Evolutionary conservation across 1,140 invertebrate genomes (phyloP), one percentile per base, ranked within the genome.

Genomic region (Tetramorium simillimum): DNA sequence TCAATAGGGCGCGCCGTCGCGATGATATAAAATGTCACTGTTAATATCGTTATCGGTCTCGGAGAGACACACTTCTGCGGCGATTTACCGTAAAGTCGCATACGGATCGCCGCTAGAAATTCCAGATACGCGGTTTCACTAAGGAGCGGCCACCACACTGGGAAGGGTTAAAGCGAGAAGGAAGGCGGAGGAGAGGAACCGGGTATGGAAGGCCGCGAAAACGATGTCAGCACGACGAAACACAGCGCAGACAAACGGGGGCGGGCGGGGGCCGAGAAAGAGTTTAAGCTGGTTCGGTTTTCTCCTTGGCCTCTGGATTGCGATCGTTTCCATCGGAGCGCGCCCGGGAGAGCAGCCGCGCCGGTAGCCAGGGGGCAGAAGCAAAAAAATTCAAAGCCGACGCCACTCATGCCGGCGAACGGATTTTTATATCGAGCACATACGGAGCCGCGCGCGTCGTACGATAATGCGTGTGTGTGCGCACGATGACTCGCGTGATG

Each of bases 261-360:
- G 85, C 80, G 75, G 85, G 70, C 76, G 80, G 81, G 85, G 65
- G n/a, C 70, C 62, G 77, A 75, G 88, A 91, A 88, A 91, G 88
- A 91, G 89, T 91, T 85, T 89, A 86, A 91, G 88, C 86, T 80
- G 90, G 76, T 84, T 89, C 90, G 77, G 88, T 91, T 91, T 91
- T 91, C 90, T 91, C 90, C 89, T 88, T 84, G 86, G 82, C 40
- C 86, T 80, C 87, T 85, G 77, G 85, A 90, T 89, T 76, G 80
- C 85, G 87, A 91, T 91, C 90, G 72, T 89, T 85, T 86, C 86
- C 90, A 88, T 86, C 88, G 72, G 62, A 82, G 67, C 60, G 86
- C 63, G 80, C 73, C 62, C 73, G 69, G 60, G 78, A 87, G 86
- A 76, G 81, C 76, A 72, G 63, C 37, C 77, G 16, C 75, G 75